Base-by-base conservation (phyloP, 2,888 invertebrate genomes). In the Pilophorus perplexus region DNA sequence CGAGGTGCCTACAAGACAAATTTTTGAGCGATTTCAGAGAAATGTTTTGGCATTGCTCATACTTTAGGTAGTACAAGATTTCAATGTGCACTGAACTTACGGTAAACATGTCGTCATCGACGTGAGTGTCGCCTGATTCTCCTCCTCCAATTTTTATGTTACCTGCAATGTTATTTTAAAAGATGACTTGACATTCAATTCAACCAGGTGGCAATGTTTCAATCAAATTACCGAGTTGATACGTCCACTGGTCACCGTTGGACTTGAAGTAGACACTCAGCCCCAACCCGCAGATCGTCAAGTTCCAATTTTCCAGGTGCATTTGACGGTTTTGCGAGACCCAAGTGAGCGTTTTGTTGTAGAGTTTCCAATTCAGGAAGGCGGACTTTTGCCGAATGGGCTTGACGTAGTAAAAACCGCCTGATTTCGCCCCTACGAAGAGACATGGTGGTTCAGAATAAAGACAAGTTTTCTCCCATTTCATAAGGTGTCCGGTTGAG, bases 281-380 rank as follows among this genome's bases (percentile, higher is more conserved):
- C 1, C 62, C 62, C 6, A 62, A 25, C 10, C 46, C 46, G 18
- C 62, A 64, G n/a, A 50, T 50, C 3, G 64, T 64, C 23, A 50
- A 33, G 23, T 64, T 64, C 52, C 52, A 64, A 20, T 52, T 64
- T 22, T 50, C 50, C 50, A 27, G 18, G 25, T 52, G 55, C 25
- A 66, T 54, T 8, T 66, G 14, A 5, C 40, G 23, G 27, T 66
- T 46, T 22, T 66, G 37, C 18, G 66, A 66, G 10, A 37, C 27
- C 66, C 66, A 66, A 3, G 55, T 66, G 10, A 66, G n/a, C 8
- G 50, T 67, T 67, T 55, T 50, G 60, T 67, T 67, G 62, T 54
- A 66, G 27, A 64, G 59, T 40, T 64, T 66, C 67, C 66, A 67
- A n/a, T 67, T 64, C n/a, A 54, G 18, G 20, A 40, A 50, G 3